Evolutionary conservation across 1,140 invertebrate genomes (phyloP).

Genomic region (Drosophila suzukii): DNA sequence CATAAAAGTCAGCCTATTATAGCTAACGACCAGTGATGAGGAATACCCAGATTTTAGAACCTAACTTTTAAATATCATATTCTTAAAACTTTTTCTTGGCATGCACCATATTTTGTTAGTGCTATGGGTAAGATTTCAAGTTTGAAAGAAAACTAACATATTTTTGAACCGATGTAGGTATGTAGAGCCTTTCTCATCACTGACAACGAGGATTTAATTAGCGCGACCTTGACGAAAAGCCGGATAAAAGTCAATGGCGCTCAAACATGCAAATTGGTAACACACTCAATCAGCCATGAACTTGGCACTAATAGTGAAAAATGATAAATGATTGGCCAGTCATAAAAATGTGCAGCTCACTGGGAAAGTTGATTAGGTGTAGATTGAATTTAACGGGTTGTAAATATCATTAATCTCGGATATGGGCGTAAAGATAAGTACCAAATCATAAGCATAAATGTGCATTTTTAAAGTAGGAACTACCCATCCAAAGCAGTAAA

Average conservation of each 20-base stretch:
- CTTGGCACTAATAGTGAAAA: background rate
- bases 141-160: background rate
- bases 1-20: background rate
- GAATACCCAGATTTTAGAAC: background rate
- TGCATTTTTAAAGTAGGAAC: no score
- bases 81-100: background rate
- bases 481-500: no score
- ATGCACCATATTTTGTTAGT: background rate
- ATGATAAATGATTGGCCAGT: conserved; percentile 2
- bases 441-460: no score
- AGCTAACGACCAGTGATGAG: conserved; percentile 2
- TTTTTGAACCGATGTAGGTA: background rate
- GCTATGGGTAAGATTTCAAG: background rate
- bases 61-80: background rate
- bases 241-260: background rate
- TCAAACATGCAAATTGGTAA: conserved; percentile 6
- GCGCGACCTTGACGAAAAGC: background rate
- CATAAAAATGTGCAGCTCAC: background rate
- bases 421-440: no score
- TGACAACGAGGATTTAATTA: conserved; percentile 25
- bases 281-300: background rate
- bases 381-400: background rate
- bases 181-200: conserved; percentile 1
- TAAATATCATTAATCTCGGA: no score
- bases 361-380: background rate